These are phyloP conservation scores for Sphecodes monilicornis DNA, from an alignment of 2,888 invertebrate genomes.

Conservation along the genomic window DNA sequence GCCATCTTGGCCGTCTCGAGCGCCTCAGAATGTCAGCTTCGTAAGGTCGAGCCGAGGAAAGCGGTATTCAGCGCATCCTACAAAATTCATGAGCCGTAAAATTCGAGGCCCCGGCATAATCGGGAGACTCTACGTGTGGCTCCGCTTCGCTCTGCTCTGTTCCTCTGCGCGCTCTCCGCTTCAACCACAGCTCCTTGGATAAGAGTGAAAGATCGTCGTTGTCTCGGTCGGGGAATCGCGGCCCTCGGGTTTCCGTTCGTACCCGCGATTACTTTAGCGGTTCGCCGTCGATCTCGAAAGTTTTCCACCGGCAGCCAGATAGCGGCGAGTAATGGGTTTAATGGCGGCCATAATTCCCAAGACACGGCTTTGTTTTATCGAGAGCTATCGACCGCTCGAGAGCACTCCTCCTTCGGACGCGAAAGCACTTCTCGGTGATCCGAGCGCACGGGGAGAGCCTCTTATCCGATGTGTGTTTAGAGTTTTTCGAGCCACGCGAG, in stretches of 20 bases:
- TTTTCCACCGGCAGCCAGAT: not conserved
- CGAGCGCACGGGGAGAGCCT: not conserved
- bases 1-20: conserved; percentile 44
- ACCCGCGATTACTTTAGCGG: not conserved
- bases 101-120: conserved; percentile 50
- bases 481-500: not conserved
- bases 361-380: conserved; percentile 7
- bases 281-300: not conserved
- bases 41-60: conserved; percentile 52
- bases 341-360: conserved; percentile 5
- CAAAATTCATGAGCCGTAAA: conserved; percentile 64
- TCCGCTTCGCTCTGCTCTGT: not conserved
- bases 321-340: conserved; percentile 5
- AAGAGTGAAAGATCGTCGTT: not conserved
- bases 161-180: not conserved
- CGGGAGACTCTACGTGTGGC: conserved; percentile 2
- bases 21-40: conserved; percentile 44
- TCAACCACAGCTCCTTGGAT: conserved; percentile 1
- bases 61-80: conserved; percentile 55
- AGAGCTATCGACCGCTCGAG: conserved; percentile 3
- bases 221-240: not conserved
- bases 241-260: conserved; percentile 3
- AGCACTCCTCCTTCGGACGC: not conserved
- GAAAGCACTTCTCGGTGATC: not conserved
- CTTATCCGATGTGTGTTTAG: not conserved